Evolutionary conservation across 92 coral and sea anemone species (phyloP), one percentile per base, ranked within the genome.

Genomic region (Ricordea florida): DNA sequence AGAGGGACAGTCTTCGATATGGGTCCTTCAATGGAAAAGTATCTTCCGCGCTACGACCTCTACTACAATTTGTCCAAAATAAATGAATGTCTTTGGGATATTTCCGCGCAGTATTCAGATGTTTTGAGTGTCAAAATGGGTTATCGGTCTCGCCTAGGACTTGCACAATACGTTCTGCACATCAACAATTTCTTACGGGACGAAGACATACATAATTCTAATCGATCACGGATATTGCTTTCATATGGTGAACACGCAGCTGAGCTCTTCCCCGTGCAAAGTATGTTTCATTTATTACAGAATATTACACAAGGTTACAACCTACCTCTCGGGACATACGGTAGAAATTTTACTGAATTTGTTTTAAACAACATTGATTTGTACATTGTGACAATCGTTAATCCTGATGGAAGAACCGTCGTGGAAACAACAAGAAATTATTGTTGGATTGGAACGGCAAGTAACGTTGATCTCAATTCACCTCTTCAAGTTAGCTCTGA

Each of bases 201-300:
- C 37, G 57, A 25, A 47, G 7, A 38, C 41, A 45, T 40, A 29
- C 57, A 58, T 6, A 24, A 26, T 8, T 7, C 73, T 59, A 48
- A 21, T 23, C 78, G 85, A 66, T 50, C 89, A 42, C 77, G 64
- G 46, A 56, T 91, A 23, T 52, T 91, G 26, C 69, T 91, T 27
- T 78, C 85, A 6, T 91, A 66, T 57, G 97, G 97, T 4, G 97
- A 91, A 62, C 97, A 91, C 38, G 82, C 97, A 10, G 70, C 93
- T 15, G 97, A 91, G 76, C 87, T 78, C 60, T 64, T 91, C 57
- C 97, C 97, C 2, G 93, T 91, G 2, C 88, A 91, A 44, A 91
- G 97, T 32, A 80, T 91, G 93, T 48, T 91, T 20, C 47, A 79
- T 65, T 72, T 91, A 30, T 56, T 91, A 6, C 43, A 80, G 31